Evolutionary conservation across 1,140 invertebrate species (phyloP), one percentile per base, ranked within the genome.

Genomic region (Onthophagus taurus): DNA sequence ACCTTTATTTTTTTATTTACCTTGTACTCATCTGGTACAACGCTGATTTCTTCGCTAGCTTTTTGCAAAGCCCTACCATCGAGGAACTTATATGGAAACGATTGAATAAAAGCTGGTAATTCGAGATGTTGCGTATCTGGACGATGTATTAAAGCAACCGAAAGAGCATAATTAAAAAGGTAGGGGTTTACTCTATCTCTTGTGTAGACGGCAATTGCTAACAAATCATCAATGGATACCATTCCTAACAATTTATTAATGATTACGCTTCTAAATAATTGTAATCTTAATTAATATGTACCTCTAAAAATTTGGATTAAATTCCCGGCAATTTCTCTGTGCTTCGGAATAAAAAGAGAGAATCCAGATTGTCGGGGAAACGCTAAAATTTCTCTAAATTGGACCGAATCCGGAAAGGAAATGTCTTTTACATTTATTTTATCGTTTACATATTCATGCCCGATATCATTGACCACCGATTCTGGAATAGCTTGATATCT

Each of bases 81-180:
- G 51, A 86, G 67, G 59, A 77, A 86, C 53, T 84, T 83, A 44
- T 83, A 81, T 2, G 83, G 83, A 55, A 86, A 85, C 13, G 75
- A 67, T 55, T 83, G 76, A 23, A 70, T 67, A 26, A 85, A 72
- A 0, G 76, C 72, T 1, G 83, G 83, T 41, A 86, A 56, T 31
- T 73, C 71, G 1, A 85, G 42, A 42, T 77, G 68, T 54, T 78
- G 79, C 0, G 82, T 85, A 52, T 86, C 83, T 0, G 72, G 66
- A 16, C 81, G 77, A 70, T 85, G 80, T 31, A 85, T 52, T 17
- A 84, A 66, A 0, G 81, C 80, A 19, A 85, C 82, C 0, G 81
- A 81, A 3, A 78, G 63, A 4, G 78, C 77, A 56, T 86, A 85
- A 58, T 82, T 78, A 64, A 83, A 85, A 66, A 86, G 62, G 53